A percentile compares a stretch with the other conserved stretches of the same genome.
Evolutionary conservation across 2,113 vertebrate genomes (phyloP).

Genomic region (Ptyas mucosa): DNA sequence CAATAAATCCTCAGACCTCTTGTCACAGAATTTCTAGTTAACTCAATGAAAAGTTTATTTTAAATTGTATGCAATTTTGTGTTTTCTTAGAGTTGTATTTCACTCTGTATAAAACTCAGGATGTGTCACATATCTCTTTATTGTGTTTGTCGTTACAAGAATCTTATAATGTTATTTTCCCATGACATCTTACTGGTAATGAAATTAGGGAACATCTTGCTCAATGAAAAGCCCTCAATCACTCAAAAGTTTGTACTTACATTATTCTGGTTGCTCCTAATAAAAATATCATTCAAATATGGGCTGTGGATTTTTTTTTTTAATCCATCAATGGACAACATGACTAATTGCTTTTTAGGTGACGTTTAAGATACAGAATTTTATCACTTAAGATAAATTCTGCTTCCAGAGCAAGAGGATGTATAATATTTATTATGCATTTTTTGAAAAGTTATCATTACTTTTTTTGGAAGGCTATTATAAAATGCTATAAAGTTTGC

Average conservation of each 20-base stretch:
- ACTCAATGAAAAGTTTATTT: neutral
- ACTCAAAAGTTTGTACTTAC: neutral
- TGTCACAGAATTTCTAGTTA: neutral
- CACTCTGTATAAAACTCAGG: neutral
- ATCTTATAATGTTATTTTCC: neutral
- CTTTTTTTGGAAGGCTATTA: neutral
- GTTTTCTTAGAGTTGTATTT: neutral
- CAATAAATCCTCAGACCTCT: neutral
- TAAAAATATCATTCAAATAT: neutral
- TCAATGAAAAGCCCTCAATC: neutral
- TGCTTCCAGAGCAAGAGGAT: neutral
- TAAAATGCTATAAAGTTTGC: neutral
- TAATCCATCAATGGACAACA: neutral
- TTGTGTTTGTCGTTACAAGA: neutral
- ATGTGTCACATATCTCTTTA: neutral
- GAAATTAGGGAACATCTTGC: neutral
- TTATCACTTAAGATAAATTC: neutral
- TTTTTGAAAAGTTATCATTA: neutral
- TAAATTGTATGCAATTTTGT: neutral
- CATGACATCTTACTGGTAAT: neutral
- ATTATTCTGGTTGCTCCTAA: neutral
- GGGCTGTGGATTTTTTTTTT: neutral
- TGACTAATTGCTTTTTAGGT: neutral
- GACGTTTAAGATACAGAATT: neutral
- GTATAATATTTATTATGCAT: neutral